A percentile compares a stretch with the other conserved stretches of the same genome.
Conservation (phyloP, 2,888 invertebrate species). For the Ypsolopha sequella region DNA sequence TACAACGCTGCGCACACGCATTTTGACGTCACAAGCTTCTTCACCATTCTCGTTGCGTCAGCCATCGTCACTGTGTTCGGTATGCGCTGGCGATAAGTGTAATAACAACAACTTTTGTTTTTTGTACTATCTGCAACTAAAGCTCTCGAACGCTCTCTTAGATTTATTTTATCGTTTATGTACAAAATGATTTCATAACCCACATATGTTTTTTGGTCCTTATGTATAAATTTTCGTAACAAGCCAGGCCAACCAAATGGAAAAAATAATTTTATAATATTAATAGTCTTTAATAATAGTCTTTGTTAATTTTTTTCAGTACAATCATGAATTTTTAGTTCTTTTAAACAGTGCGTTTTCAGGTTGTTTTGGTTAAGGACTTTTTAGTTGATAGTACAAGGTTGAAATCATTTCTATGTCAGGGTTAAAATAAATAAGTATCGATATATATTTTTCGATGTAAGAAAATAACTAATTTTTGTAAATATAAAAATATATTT, state of each 20-base stretch:
- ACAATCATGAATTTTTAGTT: no score
- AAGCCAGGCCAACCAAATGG: no score
- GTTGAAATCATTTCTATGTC: not conserved
- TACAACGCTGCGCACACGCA: slow-evolving; percentile 72
- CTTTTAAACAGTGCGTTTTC: no score
- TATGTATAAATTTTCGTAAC: no score
- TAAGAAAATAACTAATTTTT: not conserved
- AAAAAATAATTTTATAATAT: no score
- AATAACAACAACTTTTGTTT: not conserved
- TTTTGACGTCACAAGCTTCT: slow-evolving; percentile 44
- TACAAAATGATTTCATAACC: not conserved
- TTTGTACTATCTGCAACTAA: not conserved
- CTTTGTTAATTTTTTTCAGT: no score
- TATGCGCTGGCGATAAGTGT: slow-evolving; percentile 27
- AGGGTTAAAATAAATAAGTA: not conserved
- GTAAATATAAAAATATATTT: not conserved
- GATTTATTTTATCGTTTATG: not conserved
- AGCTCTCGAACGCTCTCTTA: not conserved
- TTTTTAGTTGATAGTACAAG: not conserved
- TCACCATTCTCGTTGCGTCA: slow-evolving; percentile 39
- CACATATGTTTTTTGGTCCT: no score
- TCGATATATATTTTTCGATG: not conserved
- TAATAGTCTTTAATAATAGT: no score
- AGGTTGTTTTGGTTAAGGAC: not conserved
- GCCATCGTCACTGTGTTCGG: slow-evolving; percentile 30